Conservation (phyloP, 2,797 vertebrate genomes). For the Limosa lapponica region DNA sequence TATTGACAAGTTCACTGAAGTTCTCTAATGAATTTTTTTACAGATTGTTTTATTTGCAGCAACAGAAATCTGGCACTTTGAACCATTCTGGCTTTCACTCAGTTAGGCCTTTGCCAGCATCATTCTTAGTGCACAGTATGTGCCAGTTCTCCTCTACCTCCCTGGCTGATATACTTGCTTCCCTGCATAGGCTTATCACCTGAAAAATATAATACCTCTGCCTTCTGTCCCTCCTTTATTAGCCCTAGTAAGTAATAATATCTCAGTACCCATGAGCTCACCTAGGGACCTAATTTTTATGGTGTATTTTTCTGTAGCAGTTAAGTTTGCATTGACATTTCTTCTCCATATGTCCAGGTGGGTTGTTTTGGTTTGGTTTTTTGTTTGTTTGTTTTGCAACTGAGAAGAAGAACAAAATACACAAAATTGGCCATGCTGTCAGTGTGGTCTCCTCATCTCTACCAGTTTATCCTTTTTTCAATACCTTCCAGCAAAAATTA, state of each 20-base stretch:
- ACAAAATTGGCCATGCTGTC: not conserved
- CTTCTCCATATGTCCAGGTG: not conserved
- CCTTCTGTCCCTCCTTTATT: not conserved
- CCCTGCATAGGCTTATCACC: not conserved
- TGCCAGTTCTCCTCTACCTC: not conserved
- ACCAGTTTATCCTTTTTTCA: not conserved
- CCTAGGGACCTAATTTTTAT: not conserved
- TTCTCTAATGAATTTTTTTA: not conserved
- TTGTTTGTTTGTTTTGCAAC: not conserved
- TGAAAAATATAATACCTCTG: conserved; percentile 2
- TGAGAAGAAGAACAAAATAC: not conserved
- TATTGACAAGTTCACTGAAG: not conserved
- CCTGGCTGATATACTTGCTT: not conserved
- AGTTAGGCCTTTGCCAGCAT: conserved; percentile 8
- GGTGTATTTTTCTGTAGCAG: not conserved
- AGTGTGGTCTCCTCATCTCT: not conserved
- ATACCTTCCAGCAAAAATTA: not conserved
- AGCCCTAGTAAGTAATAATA: not conserved
- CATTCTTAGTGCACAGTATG: not conserved
- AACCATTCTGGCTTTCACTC: not conserved
- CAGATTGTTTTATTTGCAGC: not conserved
- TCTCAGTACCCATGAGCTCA: not conserved
- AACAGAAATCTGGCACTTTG: not conserved
- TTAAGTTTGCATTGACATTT: not conserved
- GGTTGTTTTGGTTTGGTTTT: not conserved